A percentile compares a stretch with the other conserved stretches of the same genome.
phyloP scores from a whole-genome alignment of 2,888 invertebrate species.

The Oxytorus armatus region DNA sequence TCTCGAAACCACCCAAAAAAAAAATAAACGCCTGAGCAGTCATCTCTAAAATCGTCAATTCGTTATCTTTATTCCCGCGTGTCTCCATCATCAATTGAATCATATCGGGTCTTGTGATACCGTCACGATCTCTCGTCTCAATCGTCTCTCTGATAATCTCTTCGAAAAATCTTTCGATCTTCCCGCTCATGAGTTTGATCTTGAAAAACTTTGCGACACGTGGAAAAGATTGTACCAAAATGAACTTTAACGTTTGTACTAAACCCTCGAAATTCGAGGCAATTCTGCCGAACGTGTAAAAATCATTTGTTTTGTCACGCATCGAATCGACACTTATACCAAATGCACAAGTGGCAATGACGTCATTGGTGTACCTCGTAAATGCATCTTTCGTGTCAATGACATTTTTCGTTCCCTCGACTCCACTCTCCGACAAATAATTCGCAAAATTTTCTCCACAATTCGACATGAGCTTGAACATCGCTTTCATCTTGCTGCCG shows the following conservation, averaged over 20 bases:
- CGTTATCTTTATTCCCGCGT: slow-evolving; percentile 57
- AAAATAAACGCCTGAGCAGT: no score
- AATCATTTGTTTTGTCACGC: slow-evolving; percentile 85
- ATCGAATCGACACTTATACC: slow-evolving; percentile 86
- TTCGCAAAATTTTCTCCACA: neutral
- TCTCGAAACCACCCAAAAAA: no score
- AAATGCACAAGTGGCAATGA: slow-evolving; percentile 86
- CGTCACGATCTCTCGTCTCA: slow-evolving; percentile 14
- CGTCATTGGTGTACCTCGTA: no score
- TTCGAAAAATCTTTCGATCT: slow-evolving; percentile 30
- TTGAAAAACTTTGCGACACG: slow-evolving; percentile 1
- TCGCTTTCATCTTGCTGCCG: no score
- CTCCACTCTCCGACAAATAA: neutral
- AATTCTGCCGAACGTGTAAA: slow-evolving; percentile 71
- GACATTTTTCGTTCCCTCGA: no score
- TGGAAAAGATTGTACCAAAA: neutral
- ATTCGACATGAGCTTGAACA: no score
- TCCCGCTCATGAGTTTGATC: neutral
- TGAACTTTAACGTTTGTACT: no score
- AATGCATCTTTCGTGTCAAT: slow-evolving; percentile 85
- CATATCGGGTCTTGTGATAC: slow-evolving; percentile 70
- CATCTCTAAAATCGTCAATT: no score
- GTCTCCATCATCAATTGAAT: slow-evolving; percentile 80
- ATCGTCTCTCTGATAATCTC: slow-evolving; percentile 29
- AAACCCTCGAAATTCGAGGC: no score